A percentile compares a stretch with the other conserved stretches of the same genome.
phyloP scores from a whole-genome alignment of 2,797 vertebrate genomes.

The Florisuga fusca region DNA sequence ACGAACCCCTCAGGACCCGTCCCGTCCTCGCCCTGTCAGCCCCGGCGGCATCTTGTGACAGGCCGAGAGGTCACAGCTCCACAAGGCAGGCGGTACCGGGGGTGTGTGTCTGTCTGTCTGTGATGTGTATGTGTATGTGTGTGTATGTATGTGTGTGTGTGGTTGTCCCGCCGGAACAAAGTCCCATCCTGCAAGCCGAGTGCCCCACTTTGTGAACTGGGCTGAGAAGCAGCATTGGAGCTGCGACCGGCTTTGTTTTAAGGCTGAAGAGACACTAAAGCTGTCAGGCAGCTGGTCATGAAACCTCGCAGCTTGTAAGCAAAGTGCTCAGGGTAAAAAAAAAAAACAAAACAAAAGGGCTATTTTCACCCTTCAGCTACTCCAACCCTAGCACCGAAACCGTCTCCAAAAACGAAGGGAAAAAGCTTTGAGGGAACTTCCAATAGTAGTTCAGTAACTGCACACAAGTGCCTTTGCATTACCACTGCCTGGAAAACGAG shows the following conservation, averaged over 20 bases:
- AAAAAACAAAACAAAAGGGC: too few relatives aligned
- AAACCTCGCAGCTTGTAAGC: neutral
- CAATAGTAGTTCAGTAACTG: neutral
- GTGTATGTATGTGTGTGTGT: too few relatives aligned
- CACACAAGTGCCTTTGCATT: neutral
- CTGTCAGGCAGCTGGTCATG: accelerated
- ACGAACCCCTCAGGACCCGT: too few relatives aligned
- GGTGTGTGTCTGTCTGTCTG: too few relatives aligned
- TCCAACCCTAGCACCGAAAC: neutral
- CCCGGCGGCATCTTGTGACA: too few relatives aligned
- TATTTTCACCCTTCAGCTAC: neutral
- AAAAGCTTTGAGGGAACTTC: neutral
- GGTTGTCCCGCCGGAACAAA: neutral
- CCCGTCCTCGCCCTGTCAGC: too few relatives aligned
- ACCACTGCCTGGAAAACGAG: accelerated
- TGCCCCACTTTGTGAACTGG: too few relatives aligned
- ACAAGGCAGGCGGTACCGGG: neutral
- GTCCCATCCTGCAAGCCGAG: neutral
- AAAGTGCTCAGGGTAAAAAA: neutral
- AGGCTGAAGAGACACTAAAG: neutral
- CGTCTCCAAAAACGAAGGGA: neutral
- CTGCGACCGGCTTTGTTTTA: accelerated
- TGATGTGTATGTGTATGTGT: too few relatives aligned
- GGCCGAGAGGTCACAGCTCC: accelerated
- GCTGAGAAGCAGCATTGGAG: neutral